Conservation (phyloP, 1,140 invertebrate genomes). For the Armadillidium nasatum region DNA sequence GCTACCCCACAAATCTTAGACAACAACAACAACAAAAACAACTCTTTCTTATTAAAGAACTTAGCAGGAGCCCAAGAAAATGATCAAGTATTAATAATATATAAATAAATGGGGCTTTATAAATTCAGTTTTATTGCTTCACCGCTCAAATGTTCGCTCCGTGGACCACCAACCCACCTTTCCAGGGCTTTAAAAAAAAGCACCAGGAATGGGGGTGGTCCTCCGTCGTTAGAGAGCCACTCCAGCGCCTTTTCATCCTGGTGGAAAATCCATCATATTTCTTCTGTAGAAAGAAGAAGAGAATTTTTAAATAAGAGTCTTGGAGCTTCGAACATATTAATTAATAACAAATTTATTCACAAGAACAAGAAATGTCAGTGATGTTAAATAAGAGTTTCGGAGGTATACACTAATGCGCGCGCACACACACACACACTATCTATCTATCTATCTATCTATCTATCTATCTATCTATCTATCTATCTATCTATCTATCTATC, state of each 20-base stretch:
- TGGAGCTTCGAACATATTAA: no score
- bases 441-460: no score
- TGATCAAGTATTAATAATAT: no score
- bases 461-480: no score
- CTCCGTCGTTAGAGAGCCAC: neutral
- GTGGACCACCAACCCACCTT: neutral
- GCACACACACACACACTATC: no score
- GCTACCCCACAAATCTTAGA: neutral
- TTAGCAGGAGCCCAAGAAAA: no score
- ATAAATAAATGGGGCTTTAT: neutral
- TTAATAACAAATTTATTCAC: no score
- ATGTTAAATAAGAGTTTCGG: no score
- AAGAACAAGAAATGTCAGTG: no score
- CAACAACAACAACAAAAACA: neutral
- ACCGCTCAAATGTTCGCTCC: neutral
- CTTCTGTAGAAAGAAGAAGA: neutral
- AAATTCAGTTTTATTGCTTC: neutral
- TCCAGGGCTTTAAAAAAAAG: conserved; percentile 1
- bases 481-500: no score
- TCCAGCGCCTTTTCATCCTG: neutral
- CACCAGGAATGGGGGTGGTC: conserved; percentile 1
- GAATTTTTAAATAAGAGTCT: no score
- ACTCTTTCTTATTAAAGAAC: neutral
- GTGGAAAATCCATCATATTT: neutral
- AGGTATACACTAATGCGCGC: no score